Evolutionary conservation across 2,888 invertebrate genomes (phyloP).

Genomic region (Aleiodes testaceus): DNA sequence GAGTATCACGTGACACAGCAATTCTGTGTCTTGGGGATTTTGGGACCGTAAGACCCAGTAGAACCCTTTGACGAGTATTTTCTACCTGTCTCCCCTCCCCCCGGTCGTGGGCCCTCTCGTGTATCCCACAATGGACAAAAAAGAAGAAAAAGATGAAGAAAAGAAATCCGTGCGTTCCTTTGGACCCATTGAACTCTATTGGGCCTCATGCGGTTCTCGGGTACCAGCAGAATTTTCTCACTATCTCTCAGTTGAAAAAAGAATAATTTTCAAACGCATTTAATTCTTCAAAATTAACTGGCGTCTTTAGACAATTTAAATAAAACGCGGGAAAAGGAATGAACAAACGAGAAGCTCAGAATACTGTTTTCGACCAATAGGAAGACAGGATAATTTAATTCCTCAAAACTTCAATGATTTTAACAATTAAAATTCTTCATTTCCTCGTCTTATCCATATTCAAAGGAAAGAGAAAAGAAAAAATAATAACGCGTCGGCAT

Average conservation of each 20-base stretch:
- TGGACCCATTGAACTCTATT: constrained; percentile 44
- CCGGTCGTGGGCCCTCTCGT: background rate
- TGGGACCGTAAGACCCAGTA: constrained; percentile 21
- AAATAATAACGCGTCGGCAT: constrained; percentile 33
- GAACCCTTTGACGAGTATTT: constrained; percentile 44
- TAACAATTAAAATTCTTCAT: background rate
- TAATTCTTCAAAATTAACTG: background rate
- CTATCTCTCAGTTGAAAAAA: constrained; percentile 2
- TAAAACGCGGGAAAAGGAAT: too few species aligned
- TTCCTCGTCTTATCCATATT: constrained; percentile 40
- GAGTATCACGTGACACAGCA: constrained; percentile 33
- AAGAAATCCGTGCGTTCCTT: constrained; percentile 38
- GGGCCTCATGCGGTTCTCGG: background rate
- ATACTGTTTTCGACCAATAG: too few species aligned
- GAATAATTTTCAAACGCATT: constrained; percentile 12
- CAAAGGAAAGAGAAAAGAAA: constrained; percentile 24
- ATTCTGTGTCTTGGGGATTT: constrained; percentile 9
- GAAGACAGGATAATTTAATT: too few species aligned
- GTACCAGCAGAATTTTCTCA: background rate
- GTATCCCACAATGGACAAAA: constrained; percentile 4
- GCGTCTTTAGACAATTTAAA: too few species aligned
- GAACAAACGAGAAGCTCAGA: too few species aligned
- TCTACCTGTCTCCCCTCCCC: constrained; percentile 40
- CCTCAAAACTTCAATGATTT: background rate
- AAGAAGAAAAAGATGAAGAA: constrained; percentile 16